A percentile compares a stretch with the other conserved stretches of the same genome.
These are phyloP conservation scores for Diglossa cyanea DNA, from an alignment of 2,797 vertebrate species.

Conservation along the genomic window DNA sequence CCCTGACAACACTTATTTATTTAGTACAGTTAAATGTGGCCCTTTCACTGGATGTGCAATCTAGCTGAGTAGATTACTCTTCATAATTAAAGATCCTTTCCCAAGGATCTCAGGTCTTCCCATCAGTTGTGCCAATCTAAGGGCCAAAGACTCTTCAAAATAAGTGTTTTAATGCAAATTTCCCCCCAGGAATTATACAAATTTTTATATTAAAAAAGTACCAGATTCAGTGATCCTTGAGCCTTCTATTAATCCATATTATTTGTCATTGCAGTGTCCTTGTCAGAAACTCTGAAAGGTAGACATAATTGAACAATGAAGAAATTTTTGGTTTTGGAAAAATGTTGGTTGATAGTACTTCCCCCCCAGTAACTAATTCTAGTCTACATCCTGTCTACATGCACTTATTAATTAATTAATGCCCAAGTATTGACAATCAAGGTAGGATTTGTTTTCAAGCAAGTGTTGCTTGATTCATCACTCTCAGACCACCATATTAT, in stretches of 20 bases:
- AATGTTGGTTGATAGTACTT: not conserved
- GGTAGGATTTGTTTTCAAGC: not conserved
- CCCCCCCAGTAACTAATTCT: not conserved
- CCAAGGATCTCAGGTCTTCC: not conserved
- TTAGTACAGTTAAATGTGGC: not conserved
- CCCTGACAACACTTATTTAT: not conserved
- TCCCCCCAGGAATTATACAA: accelerated
- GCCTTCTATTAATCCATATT: not conserved
- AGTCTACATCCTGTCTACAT: not conserved
- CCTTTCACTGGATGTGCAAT: not conserved
- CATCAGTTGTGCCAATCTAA: not conserved
- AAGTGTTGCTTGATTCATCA: not conserved
- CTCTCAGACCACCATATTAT: not conserved
- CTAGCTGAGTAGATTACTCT: not conserved
- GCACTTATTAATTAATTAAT: not conserved
- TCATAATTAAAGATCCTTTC: not conserved
- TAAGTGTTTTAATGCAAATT: not conserved
- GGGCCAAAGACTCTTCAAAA: not conserved
- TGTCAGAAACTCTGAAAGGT: not conserved
- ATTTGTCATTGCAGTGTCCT: not conserved
- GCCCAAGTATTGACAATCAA: not conserved
- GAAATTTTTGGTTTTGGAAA: not conserved
- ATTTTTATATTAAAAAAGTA: not conserved
- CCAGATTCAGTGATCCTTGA: not conserved
- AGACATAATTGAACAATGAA: not conserved